phyloP scores from a whole-genome alignment of 2,888 invertebrate species.

The Brassicogethes aeneus region DNA sequence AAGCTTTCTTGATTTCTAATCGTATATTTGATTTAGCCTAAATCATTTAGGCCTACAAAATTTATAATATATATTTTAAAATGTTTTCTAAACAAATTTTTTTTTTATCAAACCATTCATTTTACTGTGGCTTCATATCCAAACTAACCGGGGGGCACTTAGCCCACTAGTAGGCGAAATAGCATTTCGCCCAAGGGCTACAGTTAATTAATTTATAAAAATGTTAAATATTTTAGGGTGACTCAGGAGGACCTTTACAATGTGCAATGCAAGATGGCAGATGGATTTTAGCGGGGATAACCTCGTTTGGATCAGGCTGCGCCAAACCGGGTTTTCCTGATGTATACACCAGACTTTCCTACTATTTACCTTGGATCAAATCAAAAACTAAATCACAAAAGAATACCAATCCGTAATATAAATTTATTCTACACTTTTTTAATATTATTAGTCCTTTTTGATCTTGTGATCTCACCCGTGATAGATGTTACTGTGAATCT shows the following conservation, averaged over 20 bases:
- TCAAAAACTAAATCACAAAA: conserved; percentile 29
- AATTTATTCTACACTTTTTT: conserved; percentile 12
- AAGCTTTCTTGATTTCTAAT: too few species aligned
- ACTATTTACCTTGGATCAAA: conserved; percentile 77
- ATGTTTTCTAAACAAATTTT: too few species aligned
- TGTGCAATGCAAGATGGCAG: conserved; percentile 69
- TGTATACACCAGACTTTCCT: conserved; percentile 76
- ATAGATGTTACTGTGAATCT: conserved; percentile 16
- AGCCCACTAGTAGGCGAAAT: too few species aligned
- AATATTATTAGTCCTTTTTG: too few species aligned
- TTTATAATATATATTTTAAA: too few species aligned
- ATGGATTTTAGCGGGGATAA: conserved; percentile 83
- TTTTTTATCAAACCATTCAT: too few species aligned
- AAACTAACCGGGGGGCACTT: too few species aligned
- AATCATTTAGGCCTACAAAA: too few species aligned
- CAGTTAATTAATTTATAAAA: too few species aligned
- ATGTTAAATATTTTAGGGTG: conserved; percentile 67
- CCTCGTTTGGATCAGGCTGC: conserved; percentile 88
- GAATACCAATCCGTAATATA: conserved; percentile 23
- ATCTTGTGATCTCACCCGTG: conserved; percentile 6
- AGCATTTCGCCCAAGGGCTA: too few species aligned
- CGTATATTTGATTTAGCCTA: too few species aligned
- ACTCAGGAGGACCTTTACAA: conserved; percentile 84
- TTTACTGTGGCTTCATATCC: too few species aligned
- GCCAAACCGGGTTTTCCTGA: conserved; percentile 83